A percentile compares a stretch with the other conserved stretches of the same genome.
phyloP scores from a whole-genome alignment of 2,888 invertebrate species.

The Lucinisca nassula region DNA sequence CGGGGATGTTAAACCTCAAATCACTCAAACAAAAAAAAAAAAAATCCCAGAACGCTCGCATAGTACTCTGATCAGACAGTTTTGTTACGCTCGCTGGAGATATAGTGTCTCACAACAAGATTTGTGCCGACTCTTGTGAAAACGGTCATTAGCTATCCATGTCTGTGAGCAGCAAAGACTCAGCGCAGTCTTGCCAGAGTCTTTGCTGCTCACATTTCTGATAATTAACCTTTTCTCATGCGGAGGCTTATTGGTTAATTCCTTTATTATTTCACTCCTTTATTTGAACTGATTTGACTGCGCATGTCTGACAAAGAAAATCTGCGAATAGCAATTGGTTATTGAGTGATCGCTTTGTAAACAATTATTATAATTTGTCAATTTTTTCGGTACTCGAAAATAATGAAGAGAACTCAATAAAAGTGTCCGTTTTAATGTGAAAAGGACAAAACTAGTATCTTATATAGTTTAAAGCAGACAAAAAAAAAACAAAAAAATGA shows the following conservation, averaged over 20 bases:
- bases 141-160: too few relatives aligned
- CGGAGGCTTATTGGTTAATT: background rate
- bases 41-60: too few relatives aligned
- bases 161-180: too few relatives aligned
- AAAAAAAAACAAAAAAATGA: too few relatives aligned
- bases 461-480: background rate
- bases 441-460: background rate
- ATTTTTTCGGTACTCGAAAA: background rate
- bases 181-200: too few relatives aligned
- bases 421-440: background rate
- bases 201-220: too few relatives aligned
- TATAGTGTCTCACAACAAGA: too few relatives aligned
- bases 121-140: background rate
- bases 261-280: background rate
- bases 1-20: too few relatives aligned
- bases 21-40: too few relatives aligned
- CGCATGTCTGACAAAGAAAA: background rate
- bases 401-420: background rate
- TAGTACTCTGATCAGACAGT: too few relatives aligned
- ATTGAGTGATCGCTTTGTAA: background rate
- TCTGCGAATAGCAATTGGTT: constrained; percentile 8
- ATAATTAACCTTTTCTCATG: background rate
- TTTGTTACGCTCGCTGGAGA: too few relatives aligned
- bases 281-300: background rate
- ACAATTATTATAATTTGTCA: constrained; percentile 9